A percentile compares a stretch with the other conserved stretches of the same genome.
Conservation (phyloP, 2,113 vertebrate species). For the Carassius carassius region DNA sequence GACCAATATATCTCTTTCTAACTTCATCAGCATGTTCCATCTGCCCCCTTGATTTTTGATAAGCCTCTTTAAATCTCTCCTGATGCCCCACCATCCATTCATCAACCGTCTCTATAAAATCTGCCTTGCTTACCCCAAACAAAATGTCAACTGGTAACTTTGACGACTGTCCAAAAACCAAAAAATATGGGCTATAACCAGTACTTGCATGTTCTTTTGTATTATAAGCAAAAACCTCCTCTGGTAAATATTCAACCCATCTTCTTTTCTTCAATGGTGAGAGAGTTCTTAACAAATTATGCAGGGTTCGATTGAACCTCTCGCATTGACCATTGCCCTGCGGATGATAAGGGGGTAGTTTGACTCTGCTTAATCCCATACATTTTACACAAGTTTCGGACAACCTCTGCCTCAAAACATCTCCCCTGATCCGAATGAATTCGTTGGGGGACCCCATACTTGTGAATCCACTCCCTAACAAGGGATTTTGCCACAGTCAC, state of each 20-base stretch:
- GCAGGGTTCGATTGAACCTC: neutral
- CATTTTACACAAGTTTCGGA: neutral
- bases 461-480: neutral
- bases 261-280: neutral
- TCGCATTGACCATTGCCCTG: neutral
- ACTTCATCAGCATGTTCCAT: neutral
- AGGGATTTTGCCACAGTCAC: neutral
- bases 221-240: neutral
- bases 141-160: neutral
- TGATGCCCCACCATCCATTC: neutral
- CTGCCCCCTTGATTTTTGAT: constrained; percentile 2
- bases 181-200: neutral
- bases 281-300: neutral
- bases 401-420: neutral
- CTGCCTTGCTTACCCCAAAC: neutral
- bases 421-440: neutral
- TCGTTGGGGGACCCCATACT: neutral
- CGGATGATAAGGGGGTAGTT: neutral
- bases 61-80: neutral
- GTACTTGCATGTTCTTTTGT: neutral
- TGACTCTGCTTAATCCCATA: neutral
- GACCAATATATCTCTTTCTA: neutral
- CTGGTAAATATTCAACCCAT: neutral
- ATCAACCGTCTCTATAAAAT: neutral
- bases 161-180: neutral